Percentiles rank a stretch among this genome's conserved stretches.
Evolutionary conservation across 2,888 invertebrate genomes (phyloP).

Genomic region (Podabrus alpinus): DNA sequence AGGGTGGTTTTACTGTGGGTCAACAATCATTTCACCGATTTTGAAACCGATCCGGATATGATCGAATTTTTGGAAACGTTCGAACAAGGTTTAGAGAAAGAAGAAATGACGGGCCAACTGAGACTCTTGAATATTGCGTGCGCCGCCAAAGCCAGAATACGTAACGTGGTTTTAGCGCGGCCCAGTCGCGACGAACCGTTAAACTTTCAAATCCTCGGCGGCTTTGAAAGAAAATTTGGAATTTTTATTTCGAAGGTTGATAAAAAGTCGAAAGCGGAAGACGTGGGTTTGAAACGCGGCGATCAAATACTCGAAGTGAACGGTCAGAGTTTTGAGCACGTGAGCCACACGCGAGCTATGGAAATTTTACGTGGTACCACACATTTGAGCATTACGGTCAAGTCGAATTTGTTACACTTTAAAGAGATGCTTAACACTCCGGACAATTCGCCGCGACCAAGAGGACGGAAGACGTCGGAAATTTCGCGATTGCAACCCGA

Average conservation of each 20-base stretch:
- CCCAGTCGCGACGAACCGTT: conserved; percentile 91
- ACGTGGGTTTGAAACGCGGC: conserved; percentile 93
- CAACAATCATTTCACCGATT: conserved; percentile 97
- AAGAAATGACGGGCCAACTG: conserved; percentile 83
- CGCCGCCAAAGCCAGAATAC: conserved; percentile 91
- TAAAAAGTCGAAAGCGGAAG: conserved; percentile 90
- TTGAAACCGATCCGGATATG: conserved; percentile 94
- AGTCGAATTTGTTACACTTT: conserved; percentile 91
- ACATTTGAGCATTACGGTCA: conserved; percentile 94
- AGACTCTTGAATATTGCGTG: conserved; percentile 93
- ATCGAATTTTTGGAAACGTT: conserved; percentile 95
- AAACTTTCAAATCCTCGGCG: conserved; percentile 92
- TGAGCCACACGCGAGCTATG: conserved; percentile 87
- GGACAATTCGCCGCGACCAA: conserved; percentile 79
- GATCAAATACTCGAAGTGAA: conserved; percentile 99
- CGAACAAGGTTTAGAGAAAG: conserved; percentile 80
- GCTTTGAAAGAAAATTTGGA: conserved; percentile 88
- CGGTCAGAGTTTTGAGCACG: conserved; percentile 94
- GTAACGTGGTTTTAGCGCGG: conserved; percentile 89
- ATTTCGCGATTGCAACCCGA: conserved; percentile 70
- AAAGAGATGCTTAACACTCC: conserved; percentile 77
- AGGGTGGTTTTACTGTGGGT: conserved; percentile 97
- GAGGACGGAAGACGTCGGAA: conserved; percentile 64
- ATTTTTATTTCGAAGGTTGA: conserved; percentile 91
- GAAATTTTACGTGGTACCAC: conserved; percentile 93